These are phyloP conservation scores for Heliconius hewitsoni DNA, from an alignment of 1,140 invertebrate species.

Conservation along the genomic window DNA sequence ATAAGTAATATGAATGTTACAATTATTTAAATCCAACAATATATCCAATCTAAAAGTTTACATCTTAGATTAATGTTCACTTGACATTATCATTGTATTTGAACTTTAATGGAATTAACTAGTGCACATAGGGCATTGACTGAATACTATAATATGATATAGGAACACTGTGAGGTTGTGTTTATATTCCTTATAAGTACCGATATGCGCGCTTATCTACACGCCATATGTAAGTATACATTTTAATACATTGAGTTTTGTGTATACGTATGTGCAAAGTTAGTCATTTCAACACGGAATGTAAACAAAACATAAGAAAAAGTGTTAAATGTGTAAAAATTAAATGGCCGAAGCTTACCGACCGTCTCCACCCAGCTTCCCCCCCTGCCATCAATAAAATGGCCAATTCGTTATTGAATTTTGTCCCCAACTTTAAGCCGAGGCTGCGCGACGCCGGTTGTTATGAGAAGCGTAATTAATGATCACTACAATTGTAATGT, in stretches of 20 bases:
- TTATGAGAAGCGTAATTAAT: slow-evolving; percentile 67
- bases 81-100: not conserved
- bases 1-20: not conserved
- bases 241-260: slow-evolving; percentile 34
- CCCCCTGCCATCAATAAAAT: slow-evolving; percentile 82
- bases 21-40: not conserved
- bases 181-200: slow-evolving; percentile 26
- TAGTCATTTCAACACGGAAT: slow-evolving; percentile 32
- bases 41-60: not conserved
- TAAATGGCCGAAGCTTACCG: slow-evolving; percentile 71
- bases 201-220: slow-evolving; percentile 37
- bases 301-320: slow-evolving; percentile 54
- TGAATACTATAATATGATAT: slow-evolving; percentile 30
- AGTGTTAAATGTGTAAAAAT: slow-evolving; percentile 47
- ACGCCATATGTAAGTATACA: slow-evolving; percentile 36
- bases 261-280: slow-evolving; percentile 31
- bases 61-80: not conserved
- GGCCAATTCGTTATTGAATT: slow-evolving; percentile 82
- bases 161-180: slow-evolving; percentile 20
- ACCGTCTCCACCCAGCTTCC: slow-evolving; percentile 77
- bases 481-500: slow-evolving; percentile 63
- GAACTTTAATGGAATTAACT: slow-evolving; percentile 18
- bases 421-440: slow-evolving; percentile 70
- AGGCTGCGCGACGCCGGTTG: slow-evolving; percentile 76
- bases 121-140: slow-evolving; percentile 45